Conservation (phyloP, 2,113 vertebrate species). For the Mus spicilegus region DNA sequence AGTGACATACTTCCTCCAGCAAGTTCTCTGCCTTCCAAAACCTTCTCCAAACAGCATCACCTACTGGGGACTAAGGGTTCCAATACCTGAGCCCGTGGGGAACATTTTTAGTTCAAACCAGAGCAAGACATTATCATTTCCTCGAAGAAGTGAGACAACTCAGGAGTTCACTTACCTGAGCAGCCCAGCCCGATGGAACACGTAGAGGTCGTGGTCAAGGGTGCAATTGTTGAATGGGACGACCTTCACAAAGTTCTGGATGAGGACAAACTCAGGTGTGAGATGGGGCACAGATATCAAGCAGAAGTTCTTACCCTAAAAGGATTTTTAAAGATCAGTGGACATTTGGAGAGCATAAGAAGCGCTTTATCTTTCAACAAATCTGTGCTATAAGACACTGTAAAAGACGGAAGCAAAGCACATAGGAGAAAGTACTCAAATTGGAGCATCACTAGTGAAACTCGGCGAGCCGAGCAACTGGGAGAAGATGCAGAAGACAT, state of each 20-base stretch:
- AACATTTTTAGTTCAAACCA: not conserved
- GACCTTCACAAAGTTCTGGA: conserved; percentile 90
- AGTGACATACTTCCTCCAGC: not conserved
- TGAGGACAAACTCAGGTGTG: conserved; percentile 88
- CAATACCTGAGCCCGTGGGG: not conserved
- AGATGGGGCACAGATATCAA: conserved; percentile 88
- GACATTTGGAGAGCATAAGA: conserved; percentile 33
- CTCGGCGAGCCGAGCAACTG: not conserved
- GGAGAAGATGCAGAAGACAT: not conserved
- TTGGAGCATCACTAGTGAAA: conserved; percentile 51
- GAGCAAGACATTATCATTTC: not conserved
- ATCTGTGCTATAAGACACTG: not conserved
- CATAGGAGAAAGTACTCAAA: not conserved
- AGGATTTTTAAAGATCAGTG: not conserved
- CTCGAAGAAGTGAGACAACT: not conserved
- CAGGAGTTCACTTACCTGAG: conserved; percentile 87
- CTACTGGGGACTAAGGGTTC: not conserved
- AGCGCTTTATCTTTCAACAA: conserved; percentile 32
- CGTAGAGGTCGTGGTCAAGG: conserved; percentile 88
- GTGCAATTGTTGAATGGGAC: conserved; percentile 81
- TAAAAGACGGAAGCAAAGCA: not conserved
- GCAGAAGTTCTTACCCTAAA: conserved; percentile 92
- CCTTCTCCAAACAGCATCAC: not conserved
- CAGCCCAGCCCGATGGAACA: conserved; percentile 89
- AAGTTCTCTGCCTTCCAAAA: not conserved